phyloP scores from a whole-genome alignment of 2,113 vertebrate species.

The Caranx melampygus region DNA sequence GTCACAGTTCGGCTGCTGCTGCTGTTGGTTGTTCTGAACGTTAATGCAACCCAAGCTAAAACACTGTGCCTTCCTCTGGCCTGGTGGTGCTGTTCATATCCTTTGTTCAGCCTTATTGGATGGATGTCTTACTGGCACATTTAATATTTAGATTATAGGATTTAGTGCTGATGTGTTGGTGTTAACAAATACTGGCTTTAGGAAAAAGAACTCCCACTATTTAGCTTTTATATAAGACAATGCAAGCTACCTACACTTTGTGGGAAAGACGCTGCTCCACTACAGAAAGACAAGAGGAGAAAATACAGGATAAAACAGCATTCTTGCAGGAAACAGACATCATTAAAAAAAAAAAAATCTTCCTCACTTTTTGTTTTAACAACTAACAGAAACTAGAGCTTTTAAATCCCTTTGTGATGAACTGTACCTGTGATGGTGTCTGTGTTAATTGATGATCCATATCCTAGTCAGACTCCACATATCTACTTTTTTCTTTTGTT shows the following conservation, averaged over 20 bases:
- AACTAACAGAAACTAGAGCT: neutral
- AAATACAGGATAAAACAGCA: too few species aligned
- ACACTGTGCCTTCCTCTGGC: neutral
- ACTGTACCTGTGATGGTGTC: too few species aligned
- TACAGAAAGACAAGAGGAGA: too few species aligned
- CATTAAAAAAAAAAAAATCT: neutral
- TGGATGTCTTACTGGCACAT: neutral
- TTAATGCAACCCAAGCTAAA: neutral
- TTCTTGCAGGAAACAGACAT: too few species aligned
- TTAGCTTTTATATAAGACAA: too few species aligned
- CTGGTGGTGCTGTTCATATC: neutral
- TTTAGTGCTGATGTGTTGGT: slow-evolving; percentile 7
- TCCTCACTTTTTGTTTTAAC: neutral
- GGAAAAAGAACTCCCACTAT: too few species aligned
- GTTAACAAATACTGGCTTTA: too few species aligned
- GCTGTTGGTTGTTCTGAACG: neutral
- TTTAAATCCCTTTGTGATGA: too few species aligned
- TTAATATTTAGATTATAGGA: neutral
- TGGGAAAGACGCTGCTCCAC: neutral
- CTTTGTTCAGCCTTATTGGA: neutral
- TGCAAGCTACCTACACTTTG: too few species aligned
- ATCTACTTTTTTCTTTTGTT: too few species aligned
- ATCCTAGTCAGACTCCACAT: too few species aligned
- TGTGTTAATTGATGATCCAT: too few species aligned
- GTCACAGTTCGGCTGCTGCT: neutral